Percentiles rank a stretch among this genome's conserved stretches.
Conservation (phyloP, 1,140 invertebrate genomes). For the Mesaphorura yosii region DNA sequence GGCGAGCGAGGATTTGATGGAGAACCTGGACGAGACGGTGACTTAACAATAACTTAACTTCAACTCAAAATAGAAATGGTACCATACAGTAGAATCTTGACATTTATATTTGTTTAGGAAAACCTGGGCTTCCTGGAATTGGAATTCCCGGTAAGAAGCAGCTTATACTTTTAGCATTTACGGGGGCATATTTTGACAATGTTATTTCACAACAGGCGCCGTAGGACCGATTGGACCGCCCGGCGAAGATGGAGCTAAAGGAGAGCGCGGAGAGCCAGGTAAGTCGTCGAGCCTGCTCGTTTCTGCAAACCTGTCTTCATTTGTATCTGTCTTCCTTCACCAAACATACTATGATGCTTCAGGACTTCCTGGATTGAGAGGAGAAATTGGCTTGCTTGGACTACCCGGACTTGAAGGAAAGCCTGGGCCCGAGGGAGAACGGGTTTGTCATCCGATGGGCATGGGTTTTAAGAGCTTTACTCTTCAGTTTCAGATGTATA, state of each 20-base stretch:
- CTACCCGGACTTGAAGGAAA: constrained; percentile 33
- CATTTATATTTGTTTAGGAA: background rate
- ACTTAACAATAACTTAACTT: background rate
- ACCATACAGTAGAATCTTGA: background rate
- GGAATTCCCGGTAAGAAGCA: too few species aligned
- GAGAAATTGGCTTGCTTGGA: constrained; percentile 32
- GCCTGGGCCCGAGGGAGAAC: constrained; percentile 32
- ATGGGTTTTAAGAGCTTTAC: too few species aligned
- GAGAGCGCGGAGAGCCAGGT: constrained; percentile 31
- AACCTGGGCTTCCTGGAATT: constrained; percentile 33
- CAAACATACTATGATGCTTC: too few species aligned
- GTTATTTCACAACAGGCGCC: constrained; percentile 31
- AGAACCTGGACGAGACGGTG: constrained; percentile 25
- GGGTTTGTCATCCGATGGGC: constrained; percentile 8
- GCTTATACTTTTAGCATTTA: too few species aligned
- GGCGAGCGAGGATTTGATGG: constrained; percentile 38
- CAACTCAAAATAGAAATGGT: too few species aligned
- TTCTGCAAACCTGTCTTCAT: too few species aligned
- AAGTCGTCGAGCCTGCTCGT: too few species aligned
- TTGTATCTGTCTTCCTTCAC: too few species aligned
- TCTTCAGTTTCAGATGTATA: too few species aligned
- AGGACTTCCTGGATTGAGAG: constrained; percentile 30
- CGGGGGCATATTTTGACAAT: constrained; percentile 17
- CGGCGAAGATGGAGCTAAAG: constrained; percentile 30
- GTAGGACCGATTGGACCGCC: constrained; percentile 34